Evolutionary conservation across 2,888 invertebrate genomes (phyloP).

Genomic region (Apamea anceps): DNA sequence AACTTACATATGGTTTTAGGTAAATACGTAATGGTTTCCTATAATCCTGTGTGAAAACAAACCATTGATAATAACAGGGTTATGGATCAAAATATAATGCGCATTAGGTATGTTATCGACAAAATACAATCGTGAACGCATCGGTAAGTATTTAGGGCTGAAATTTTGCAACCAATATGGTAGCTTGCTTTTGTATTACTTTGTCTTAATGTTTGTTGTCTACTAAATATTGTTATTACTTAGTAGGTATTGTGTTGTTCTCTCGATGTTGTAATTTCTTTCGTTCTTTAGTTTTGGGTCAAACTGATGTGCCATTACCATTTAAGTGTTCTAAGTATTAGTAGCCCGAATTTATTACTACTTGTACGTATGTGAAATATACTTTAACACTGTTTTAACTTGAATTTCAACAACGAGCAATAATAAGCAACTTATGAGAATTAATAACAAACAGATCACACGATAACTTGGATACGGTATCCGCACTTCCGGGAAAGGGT

Average conservation of each 20-base stretch:
- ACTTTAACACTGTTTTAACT: background rate
- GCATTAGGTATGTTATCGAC: slow-evolving; percentile 23
- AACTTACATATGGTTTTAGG: slow-evolving; percentile 35
- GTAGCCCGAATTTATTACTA: background rate
- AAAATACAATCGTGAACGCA: slow-evolving; percentile 26
- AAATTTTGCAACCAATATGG: slow-evolving; percentile 11
- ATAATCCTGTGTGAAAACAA: slow-evolving; percentile 14
- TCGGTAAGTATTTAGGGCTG: slow-evolving; percentile 30
- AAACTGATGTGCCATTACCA: background rate
- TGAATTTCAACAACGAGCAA: background rate
- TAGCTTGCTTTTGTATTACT: background rate
- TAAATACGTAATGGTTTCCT: slow-evolving; percentile 23
- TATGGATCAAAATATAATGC: slow-evolving; percentile 15
- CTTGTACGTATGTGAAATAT: background rate
- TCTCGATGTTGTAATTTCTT: background rate
- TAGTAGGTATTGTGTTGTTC: background rate
- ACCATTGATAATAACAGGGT: slow-evolving; percentile 11
- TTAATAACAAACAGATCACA: slow-evolving; percentile 18
- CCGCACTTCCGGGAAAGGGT: slow-evolving; percentile 15
- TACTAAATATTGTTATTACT: background rate
- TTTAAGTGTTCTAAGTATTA: background rate
- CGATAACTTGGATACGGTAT: slow-evolving; percentile 31
- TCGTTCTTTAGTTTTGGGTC: background rate
- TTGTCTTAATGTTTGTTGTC: slow-evolving; percentile 3
- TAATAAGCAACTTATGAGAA: background rate